Evolutionary conservation across 2,888 invertebrate genomes (phyloP).

Genomic region (Thelaira solivaga): DNA sequence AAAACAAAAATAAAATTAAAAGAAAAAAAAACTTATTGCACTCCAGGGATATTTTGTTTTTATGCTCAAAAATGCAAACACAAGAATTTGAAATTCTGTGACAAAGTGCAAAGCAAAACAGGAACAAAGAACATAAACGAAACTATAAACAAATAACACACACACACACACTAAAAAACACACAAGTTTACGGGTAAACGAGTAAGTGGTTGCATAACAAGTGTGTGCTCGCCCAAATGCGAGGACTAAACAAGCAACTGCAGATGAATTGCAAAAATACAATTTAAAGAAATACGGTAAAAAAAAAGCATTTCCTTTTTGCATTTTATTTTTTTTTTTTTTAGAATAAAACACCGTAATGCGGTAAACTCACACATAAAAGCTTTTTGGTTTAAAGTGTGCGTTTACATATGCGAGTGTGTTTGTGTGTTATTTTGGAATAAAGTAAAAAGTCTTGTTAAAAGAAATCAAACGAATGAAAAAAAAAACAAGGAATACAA

Average conservation of each 20-base stretch:
- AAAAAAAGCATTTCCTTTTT: conserved; percentile 34
- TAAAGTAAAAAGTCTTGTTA: conserved; percentile 49
- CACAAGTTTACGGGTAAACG: no score
- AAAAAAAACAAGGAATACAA: conserved; percentile 2
- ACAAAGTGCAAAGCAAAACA: conserved; percentile 35
- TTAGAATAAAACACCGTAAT: conserved; percentile 52
- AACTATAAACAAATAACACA: not conserved
- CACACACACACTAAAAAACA: not conserved
- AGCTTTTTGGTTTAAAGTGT: not conserved
- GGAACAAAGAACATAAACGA: conserved; percentile 1
- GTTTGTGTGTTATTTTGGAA: conserved; percentile 1
- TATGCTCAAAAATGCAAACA: conserved; percentile 22
- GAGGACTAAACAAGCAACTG: not conserved
- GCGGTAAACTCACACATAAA: conserved; percentile 33
- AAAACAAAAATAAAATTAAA: conserved; percentile 9
- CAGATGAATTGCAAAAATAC: conserved; percentile 29
- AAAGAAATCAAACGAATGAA: conserved; percentile 27
- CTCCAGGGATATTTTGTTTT: conserved; percentile 38
- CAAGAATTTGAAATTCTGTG: conserved; percentile 19
- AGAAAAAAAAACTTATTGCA: conserved; percentile 40
- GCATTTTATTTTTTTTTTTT: conserved; percentile 26
- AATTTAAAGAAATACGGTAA: conserved; percentile 25
- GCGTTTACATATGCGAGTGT: not conserved
- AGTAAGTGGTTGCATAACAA: not conserved
- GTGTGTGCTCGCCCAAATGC: conserved; percentile 17